A percentile compares a stretch with the other conserved stretches of the same genome.
Conservation (phyloP, 1,140 invertebrate genomes). For the Adoxophyes honmai region DNA sequence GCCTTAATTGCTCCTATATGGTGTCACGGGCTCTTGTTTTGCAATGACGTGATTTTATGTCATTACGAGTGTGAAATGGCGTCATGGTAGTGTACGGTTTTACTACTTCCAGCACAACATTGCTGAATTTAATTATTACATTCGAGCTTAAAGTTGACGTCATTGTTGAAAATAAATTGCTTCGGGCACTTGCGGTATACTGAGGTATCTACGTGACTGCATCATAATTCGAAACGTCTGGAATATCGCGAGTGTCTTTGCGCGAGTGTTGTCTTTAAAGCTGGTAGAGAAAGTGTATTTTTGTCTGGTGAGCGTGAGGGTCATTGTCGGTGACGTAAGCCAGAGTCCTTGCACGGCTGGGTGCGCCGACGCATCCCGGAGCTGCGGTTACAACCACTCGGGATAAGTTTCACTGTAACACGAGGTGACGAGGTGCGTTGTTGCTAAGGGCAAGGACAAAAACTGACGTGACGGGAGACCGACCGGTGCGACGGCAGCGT, state of each 20-base stretch:
- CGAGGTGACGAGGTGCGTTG: conserved; percentile 37
- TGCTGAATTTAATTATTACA: neutral
- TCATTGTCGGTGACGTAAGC: conserved; percentile 44
- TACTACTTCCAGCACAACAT: neutral
- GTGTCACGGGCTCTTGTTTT: neutral
- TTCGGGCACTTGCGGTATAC: neutral
- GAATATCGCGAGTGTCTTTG: conserved; percentile 21
- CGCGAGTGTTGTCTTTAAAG: conserved; percentile 23
- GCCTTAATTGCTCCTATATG: neutral
- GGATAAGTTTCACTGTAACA: conserved; percentile 61
- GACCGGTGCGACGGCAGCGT: neutral
- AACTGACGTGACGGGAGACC: neutral
- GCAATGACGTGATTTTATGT: neutral
- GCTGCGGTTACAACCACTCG: conserved; percentile 59
- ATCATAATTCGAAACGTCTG: conserved; percentile 5
- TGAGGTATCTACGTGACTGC: conserved; percentile 4
- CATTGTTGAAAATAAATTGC: neutral
- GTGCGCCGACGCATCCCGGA: conserved; percentile 53
- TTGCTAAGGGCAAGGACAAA: conserved; percentile 45
- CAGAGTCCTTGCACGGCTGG: conserved; percentile 61
- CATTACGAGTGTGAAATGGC: neutral
- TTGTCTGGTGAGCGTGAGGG: conserved; percentile 14
- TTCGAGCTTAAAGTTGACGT: conserved; percentile 8
- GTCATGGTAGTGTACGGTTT: neutral
- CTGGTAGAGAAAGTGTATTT: conserved; percentile 21